A percentile compares a stretch with the other conserved stretches of the same genome.
Conservation (phyloP, 1,140 invertebrate species). For the Aphaenogaster rudis region DNA sequence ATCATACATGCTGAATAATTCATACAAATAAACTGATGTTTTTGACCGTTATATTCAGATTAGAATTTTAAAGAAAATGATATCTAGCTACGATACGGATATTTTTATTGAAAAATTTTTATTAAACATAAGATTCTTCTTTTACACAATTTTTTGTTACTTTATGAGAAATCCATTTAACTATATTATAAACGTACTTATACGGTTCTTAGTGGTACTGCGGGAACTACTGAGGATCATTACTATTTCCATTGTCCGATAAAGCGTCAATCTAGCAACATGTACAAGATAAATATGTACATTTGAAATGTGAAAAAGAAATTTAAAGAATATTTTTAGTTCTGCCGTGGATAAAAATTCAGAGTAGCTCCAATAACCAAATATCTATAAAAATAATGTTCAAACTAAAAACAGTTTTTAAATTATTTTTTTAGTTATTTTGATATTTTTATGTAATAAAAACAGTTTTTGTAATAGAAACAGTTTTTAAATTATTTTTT, state of each 20-base stretch:
- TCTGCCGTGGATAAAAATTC: background rate
- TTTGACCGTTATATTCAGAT: background rate
- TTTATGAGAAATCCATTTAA: background rate
- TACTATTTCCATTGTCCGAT: conserved; percentile 7
- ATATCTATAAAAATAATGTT: too few relatives aligned
- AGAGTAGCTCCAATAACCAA: background rate
- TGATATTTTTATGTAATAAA: background rate
- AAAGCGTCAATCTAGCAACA: background rate
- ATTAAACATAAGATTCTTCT: background rate
- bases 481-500: too few relatives aligned
- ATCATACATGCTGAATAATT: background rate
- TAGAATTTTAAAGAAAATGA: background rate
- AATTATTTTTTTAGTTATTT: too few relatives aligned
- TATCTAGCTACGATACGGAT: background rate
- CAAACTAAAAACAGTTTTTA: too few relatives aligned
- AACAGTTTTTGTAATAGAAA: too few relatives aligned
- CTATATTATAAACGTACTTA: background rate
- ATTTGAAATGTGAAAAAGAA: conserved; percentile 2
- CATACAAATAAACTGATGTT: background rate
- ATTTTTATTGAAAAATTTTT: background rate
- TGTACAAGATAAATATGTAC: background rate
- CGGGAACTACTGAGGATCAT: background rate
- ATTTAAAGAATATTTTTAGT: background rate
- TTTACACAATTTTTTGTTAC: background rate
- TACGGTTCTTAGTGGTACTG: background rate